Conservation (phyloP, 2,888 invertebrate genomes). For the Agrenia bidenticulata region DNA sequence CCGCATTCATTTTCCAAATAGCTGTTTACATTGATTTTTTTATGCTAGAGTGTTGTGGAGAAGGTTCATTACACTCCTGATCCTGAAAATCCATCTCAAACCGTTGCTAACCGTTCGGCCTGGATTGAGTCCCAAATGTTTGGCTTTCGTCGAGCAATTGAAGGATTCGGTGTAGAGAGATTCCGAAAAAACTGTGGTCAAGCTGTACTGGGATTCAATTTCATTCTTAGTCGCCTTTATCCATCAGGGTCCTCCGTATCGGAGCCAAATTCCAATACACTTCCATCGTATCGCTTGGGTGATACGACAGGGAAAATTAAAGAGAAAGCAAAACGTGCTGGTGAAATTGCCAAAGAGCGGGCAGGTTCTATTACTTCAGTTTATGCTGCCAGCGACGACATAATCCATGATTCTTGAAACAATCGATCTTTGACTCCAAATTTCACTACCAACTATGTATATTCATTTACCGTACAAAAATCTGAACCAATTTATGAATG, state of each 20-base stretch:
- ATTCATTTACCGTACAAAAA: too few species aligned
- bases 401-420: conserved; percentile 17
- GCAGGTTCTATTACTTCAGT: conserved; percentile 54
- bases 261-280: conserved; percentile 14
- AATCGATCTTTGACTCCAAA: too few species aligned
- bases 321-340: conserved; percentile 76
- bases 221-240: conserved; percentile 75
- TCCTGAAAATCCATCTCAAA: conserved; percentile 70
- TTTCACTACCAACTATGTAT: too few species aligned
- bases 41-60: conserved; percentile 78
- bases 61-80: conserved; percentile 79
- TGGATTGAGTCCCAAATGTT: conserved; percentile 87
- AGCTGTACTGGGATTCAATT: conserved; percentile 81
- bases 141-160: conserved; percentile 83
- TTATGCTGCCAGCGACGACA: conserved; percentile 28
- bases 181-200: conserved; percentile 83
- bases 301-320: conserved; percentile 64
- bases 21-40: conserved; percentile 28
- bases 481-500: too few species aligned
- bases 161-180: conserved; percentile 84
- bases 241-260: conserved; percentile 55
- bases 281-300: conserved; percentile 53
- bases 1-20: conserved; percentile 4
- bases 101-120: conserved; percentile 76
- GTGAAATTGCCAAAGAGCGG: conserved; percentile 71